A percentile compares a stretch with the other conserved stretches of the same genome.
phyloP scores from a whole-genome alignment of 2,797 vertebrate genomes.

The Zalophus californianus region DNA sequence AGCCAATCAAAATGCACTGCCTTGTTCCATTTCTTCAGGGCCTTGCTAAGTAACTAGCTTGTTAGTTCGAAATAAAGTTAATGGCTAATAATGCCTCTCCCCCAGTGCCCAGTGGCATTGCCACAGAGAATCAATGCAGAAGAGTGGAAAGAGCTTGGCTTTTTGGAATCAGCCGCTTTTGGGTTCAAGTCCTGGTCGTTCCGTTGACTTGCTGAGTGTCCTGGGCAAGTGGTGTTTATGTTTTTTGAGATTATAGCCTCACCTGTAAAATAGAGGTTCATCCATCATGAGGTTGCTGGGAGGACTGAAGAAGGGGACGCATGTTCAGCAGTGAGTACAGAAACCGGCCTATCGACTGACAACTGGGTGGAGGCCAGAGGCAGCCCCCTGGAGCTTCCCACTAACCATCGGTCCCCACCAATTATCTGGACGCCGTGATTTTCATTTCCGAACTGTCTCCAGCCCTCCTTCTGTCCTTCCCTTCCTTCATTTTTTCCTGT shows the following conservation, averaged over 20 bases:
- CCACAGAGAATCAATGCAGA: not conserved
- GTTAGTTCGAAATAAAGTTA: constrained; percentile 74
- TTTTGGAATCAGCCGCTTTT: not conserved
- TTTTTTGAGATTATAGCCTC: not conserved
- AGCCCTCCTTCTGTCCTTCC: not conserved
- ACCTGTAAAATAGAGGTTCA: not conserved
- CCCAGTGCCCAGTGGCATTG: not conserved
- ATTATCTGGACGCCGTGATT: not conserved
- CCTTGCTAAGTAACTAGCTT: constrained; percentile 69
- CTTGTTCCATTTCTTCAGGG: constrained; percentile 67
- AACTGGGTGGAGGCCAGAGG: not conserved
- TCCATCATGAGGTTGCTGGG: not conserved
- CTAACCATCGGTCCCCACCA: not conserved
- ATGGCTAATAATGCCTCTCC: constrained; percentile 40
- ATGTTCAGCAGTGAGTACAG: not conserved
- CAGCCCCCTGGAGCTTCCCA: not conserved
- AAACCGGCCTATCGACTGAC: not conserved
- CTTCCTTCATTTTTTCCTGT: not conserved
- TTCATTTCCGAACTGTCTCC: not conserved
- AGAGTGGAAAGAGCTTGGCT: not conserved
- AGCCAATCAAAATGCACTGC: constrained; percentile 43
- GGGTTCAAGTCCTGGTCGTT: not conserved
- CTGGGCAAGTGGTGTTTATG: not conserved
- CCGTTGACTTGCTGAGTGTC: not conserved
- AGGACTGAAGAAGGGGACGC: not conserved